Evolutionary conservation across 2,888 invertebrate genomes (phyloP).

Genomic region (Eupithecia inturbata): DNA sequence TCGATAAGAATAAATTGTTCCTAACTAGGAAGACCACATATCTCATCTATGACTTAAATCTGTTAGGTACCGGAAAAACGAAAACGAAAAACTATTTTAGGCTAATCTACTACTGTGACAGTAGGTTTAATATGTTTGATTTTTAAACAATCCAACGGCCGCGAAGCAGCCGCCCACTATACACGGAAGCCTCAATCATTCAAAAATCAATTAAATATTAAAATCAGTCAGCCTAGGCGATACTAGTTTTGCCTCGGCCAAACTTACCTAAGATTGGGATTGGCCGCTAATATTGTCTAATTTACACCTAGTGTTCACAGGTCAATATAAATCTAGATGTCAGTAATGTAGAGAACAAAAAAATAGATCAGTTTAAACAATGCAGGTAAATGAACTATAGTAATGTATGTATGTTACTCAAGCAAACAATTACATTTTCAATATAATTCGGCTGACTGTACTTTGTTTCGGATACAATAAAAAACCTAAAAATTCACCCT

Average conservation of each 20-base stretch:
- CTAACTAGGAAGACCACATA: too few relatives aligned
- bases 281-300: too few relatives aligned
- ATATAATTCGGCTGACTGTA: conserved; percentile 14
- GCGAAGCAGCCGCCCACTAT: not conserved
- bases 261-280: not conserved
- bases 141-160: not conserved
- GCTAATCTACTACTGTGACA: too few relatives aligned
- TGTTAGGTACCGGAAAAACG: too few relatives aligned
- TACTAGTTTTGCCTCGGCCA: not conserved
- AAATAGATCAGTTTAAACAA: not conserved
- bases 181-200: not conserved
- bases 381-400: too few relatives aligned
- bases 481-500: conserved; percentile 37
- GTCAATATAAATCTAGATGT: not conserved
- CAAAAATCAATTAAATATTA: not conserved
- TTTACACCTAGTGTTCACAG: not conserved
- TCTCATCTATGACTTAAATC: too few relatives aligned
- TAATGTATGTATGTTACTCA: too few relatives aligned
- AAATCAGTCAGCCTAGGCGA: not conserved
- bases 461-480: conserved; percentile 10
- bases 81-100: too few relatives aligned
- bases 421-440: not conserved
- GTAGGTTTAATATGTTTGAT: not conserved
- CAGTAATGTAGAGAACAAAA: not conserved
- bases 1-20: too few relatives aligned